Evolutionary conservation across 2,113 vertebrate genomes (phyloP).

Genomic region (Baryphthengus martii): DNA sequence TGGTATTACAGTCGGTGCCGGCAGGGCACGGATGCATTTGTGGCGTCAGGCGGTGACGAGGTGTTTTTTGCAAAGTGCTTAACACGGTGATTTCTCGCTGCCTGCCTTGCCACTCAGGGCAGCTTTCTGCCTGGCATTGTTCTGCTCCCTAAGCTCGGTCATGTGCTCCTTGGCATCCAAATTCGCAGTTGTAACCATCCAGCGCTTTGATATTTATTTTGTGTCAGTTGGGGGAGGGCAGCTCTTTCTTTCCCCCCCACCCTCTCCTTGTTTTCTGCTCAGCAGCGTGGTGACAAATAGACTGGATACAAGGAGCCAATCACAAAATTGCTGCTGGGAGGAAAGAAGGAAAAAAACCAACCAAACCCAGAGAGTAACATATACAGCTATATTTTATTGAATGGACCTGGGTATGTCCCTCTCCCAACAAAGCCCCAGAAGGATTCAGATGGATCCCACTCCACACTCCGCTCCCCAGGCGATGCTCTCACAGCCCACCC

Average conservation of each 20-base stretch:
- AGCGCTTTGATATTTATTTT: not conserved
- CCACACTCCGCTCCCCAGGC: fast-evolving
- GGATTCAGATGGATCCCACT: not conserved
- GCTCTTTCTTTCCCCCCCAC: not conserved
- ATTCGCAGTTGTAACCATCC: not conserved
- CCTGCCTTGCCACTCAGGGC: not conserved
- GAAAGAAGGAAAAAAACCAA: not conserved
- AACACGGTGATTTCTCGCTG: fast-evolving
- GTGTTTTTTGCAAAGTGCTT: not conserved
- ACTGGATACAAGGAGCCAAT: constrained; percentile 43
- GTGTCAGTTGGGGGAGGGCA: not conserved
- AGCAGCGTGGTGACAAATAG: not conserved
- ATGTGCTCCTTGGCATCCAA: constrained; percentile 7
- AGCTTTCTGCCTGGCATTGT: constrained; percentile 42
- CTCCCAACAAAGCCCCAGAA: not conserved
- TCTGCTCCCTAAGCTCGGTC: not conserved
- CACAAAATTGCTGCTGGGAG: not conserved
- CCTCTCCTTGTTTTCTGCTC: not conserved
- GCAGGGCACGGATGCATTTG: fast-evolving
- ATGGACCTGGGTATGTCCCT: not conserved
- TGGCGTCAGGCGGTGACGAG: not conserved
- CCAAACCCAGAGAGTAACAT: not conserved
- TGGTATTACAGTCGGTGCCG: fast-evolving
- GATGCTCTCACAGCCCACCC: fast-evolving
- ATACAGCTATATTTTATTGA: not conserved